Evolutionary conservation across 2,888 invertebrate species (phyloP).

Genomic region (Himalopsyche tibetana): DNA sequence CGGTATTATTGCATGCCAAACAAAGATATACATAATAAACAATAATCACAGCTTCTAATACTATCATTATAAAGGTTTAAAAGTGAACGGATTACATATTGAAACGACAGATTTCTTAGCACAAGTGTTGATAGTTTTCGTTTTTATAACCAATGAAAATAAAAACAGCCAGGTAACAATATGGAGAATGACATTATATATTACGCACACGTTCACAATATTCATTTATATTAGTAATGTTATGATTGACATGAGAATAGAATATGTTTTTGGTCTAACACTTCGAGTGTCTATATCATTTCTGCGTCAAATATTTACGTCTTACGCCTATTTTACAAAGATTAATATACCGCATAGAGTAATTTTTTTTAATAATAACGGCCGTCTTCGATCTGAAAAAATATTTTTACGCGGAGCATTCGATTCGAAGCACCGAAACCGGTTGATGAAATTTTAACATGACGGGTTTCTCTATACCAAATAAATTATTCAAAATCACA

Average conservation of each 20-base stretch:
- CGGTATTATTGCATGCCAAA: no score
- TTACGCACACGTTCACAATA: no score
- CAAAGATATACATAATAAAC: no score
- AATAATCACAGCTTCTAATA: no score
- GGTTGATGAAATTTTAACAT: no score
- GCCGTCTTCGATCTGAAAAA: neutral
- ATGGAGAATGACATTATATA: no score
- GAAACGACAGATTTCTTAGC: no score
- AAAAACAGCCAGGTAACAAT: no score
- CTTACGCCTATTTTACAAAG: neutral
- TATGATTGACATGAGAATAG: conserved; percentile 13
- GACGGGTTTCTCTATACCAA: neutral
- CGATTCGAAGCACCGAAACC: neutral
- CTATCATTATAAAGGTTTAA: no score
- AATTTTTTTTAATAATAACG: neutral
- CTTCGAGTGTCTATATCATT: neutral
- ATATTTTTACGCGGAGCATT: neutral
- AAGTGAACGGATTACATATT: no score
- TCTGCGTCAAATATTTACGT: neutral
- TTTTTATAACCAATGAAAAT: no score
- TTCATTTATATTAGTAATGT: neutral
- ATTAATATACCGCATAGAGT: neutral
- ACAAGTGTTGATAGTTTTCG: no score
- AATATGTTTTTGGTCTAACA: conserved; percentile 46
- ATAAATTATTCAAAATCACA: neutral